These are phyloP conservation scores for Petrocephalus zakoni DNA, from an alignment of 2,113 vertebrate genomes.

Conservation along the genomic window DNA sequence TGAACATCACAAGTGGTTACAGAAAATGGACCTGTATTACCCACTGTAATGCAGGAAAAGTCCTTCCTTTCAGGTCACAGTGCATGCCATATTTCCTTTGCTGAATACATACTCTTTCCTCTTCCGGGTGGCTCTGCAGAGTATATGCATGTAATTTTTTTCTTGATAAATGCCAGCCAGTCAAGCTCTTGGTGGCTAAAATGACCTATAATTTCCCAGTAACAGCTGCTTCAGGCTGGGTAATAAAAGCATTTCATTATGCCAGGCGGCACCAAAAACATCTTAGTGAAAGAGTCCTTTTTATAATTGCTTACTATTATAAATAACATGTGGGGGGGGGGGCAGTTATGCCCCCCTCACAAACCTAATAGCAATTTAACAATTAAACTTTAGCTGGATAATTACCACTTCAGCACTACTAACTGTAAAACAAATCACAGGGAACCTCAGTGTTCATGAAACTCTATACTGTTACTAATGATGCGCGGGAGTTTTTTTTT, in stretches of 20 bases:
- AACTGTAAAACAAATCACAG: conserved; percentile 40
- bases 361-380: conserved; percentile 74
- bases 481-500: background rate
- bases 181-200: conserved; percentile 61
- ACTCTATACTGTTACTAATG: background rate
- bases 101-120: conserved; percentile 43
- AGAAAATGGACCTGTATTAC: background rate
- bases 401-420: conserved; percentile 59
- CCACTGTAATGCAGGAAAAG: background rate
- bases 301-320: conserved; percentile 89
- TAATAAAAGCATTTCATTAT: conserved; percentile 77
- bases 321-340: conserved; percentile 67
- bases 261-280: conserved; percentile 73
- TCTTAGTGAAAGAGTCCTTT: conserved; percentile 83
- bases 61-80: background rate
- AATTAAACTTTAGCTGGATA: conserved; percentile 83
- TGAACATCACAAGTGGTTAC: background rate
- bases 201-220: conserved; percentile 88
- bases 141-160: conserved; percentile 76
- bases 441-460: background rate
- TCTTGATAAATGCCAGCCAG: conserved; percentile 81
- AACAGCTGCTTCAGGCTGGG: conserved; percentile 75
- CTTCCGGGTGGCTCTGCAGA: conserved; percentile 66
- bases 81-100: background rate
- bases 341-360: conserved; percentile 69